phyloP scores from a whole-genome alignment of 2,113 vertebrate species.

The Cynopterus brachyotis region DNA sequence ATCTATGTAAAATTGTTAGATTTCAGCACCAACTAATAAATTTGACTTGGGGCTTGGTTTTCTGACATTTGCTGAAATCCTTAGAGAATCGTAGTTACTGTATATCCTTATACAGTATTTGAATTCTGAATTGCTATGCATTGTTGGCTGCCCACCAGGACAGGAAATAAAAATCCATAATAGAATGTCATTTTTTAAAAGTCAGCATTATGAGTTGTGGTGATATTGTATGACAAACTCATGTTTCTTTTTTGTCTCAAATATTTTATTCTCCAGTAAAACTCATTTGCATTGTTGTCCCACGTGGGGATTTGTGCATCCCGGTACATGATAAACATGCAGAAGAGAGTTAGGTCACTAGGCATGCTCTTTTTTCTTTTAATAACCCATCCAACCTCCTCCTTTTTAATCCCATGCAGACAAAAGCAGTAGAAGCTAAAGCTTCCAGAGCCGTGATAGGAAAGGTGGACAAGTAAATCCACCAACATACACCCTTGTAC shows the following conservation, averaged over 20 bases:
- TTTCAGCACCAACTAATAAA: slow-evolving; percentile 86
- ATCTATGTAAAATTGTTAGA: slow-evolving; percentile 83
- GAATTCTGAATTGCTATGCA: slow-evolving; percentile 80
- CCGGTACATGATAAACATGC: slow-evolving; percentile 52
- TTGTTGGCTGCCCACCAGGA: slow-evolving; percentile 70
- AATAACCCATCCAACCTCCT: background rate
- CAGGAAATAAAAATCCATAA: slow-evolving; percentile 80
- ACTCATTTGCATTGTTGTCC: slow-evolving; percentile 63
- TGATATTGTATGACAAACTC: slow-evolving; percentile 80
- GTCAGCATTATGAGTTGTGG: slow-evolving; percentile 76
- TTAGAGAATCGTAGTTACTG: slow-evolving; percentile 85
- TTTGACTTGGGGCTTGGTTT: slow-evolving; percentile 83
- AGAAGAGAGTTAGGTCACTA: background rate
- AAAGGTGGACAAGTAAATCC: slow-evolving; percentile 60
- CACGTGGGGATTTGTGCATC: slow-evolving; percentile 73
- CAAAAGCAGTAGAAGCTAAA: slow-evolving; percentile 74
- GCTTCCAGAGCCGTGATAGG: slow-evolving; percentile 60
- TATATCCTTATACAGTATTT: slow-evolving; percentile 83
- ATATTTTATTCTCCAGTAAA: slow-evolving; percentile 82
- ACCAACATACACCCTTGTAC: slow-evolving; percentile 57
- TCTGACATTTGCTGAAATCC: slow-evolving; percentile 86
- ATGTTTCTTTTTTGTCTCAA: slow-evolving; percentile 73
- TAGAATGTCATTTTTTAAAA: slow-evolving; percentile 80
- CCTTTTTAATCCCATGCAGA: slow-evolving; percentile 13
- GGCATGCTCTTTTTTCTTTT: slow-evolving; percentile 15